These are phyloP conservation scores for Papilio machaon DNA, from an alignment of 1,140 invertebrate species.

Conservation along the genomic window DNA sequence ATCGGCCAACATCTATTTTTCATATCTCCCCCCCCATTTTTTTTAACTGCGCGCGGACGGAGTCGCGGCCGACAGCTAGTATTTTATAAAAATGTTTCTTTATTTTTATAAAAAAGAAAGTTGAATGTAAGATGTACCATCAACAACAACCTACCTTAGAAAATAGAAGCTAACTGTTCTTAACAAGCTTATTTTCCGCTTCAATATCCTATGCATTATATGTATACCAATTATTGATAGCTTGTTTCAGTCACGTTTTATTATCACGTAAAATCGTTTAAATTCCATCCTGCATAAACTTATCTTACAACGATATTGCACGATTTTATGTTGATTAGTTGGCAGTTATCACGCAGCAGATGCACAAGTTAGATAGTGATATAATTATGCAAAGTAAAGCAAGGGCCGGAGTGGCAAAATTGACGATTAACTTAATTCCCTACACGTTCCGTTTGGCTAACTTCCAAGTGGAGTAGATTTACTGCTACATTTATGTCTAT, in stretches of 20 bases:
- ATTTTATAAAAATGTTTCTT: no score
- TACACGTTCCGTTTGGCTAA: constrained; percentile 16
- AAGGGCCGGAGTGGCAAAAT: constrained; percentile 22
- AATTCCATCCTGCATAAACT: neutral
- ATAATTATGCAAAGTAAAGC: constrained; percentile 21
- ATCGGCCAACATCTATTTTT: no score
- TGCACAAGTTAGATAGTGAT: constrained; percentile 9
- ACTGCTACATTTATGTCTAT: constrained; percentile 25
- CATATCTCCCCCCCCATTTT: no score
- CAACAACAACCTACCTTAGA: no score
- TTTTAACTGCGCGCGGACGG: no score
- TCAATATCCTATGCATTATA: no score
- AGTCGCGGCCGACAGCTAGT: no score
- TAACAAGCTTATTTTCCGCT: no score
- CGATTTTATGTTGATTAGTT: neutral
- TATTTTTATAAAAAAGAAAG: no score
- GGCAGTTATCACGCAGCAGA: neutral
- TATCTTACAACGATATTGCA: neutral
- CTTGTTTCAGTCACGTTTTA: neutral
- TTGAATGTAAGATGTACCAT: no score
- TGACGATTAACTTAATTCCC: constrained; percentile 25
- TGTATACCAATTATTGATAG: neutral
- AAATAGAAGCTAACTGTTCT: no score
- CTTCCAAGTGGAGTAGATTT: constrained; percentile 15
- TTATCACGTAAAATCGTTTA: neutral